Evolutionary conservation across 2,888 invertebrate species (phyloP).

Genomic region (Chymomyza caudatula): DNA sequence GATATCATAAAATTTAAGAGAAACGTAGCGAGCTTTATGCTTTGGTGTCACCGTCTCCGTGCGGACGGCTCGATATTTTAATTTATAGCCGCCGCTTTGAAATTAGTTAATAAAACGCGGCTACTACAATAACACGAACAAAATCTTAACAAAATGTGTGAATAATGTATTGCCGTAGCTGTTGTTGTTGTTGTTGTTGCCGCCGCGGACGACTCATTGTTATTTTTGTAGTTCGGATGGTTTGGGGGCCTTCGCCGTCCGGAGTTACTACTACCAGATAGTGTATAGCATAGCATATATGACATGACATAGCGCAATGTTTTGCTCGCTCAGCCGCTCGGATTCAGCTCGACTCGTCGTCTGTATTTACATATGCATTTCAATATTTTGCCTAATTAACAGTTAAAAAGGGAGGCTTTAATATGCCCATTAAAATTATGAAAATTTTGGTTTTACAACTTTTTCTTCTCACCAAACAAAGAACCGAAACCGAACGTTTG

Average conservation of each 20-base stretch:
- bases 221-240: conserved; percentile 2
- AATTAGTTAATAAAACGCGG: conserved; percentile 63
- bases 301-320: neutral
- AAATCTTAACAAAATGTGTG: conserved; percentile 55
- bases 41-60: neutral
- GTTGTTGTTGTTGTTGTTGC: neutral
- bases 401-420: conserved; percentile 58
- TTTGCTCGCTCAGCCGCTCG: neutral
- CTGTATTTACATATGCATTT: neutral
- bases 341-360: neutral
- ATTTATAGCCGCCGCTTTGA: conserved; percentile 70
- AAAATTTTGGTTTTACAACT: conserved; percentile 42
- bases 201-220: neutral
- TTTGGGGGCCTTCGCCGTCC: conserved; percentile 15
- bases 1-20: conserved; percentile 28
- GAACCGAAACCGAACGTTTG: neutral
- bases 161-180: conserved; percentile 50
- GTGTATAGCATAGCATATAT: neutral
- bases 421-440: conserved; percentile 68
- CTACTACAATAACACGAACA: conserved; percentile 18
- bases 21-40: conserved; percentile 2
- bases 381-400: conserved; percentile 57
- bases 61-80: conserved; percentile 48
- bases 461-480: conserved; percentile 18
- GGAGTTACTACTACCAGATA: conserved; percentile 16